These are phyloP conservation scores for Orchesellides sinensis DNA, from an alignment of 2,888 invertebrate species.

Conservation along the genomic window DNA sequence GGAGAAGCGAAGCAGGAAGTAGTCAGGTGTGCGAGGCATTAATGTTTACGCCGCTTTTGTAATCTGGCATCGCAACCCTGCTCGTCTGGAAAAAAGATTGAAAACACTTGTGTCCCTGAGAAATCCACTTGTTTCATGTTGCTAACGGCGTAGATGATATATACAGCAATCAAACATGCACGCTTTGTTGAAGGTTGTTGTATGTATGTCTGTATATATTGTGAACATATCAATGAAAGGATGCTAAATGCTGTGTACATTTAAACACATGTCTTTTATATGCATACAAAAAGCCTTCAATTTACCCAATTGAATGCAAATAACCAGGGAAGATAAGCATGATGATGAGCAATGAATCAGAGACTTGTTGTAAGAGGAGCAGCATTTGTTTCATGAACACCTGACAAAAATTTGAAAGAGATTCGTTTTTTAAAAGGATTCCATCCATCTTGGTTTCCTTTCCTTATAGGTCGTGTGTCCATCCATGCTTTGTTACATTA, in stretches of 20 bases:
- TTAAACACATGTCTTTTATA: not conserved
- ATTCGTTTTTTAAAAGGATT: conserved; percentile 52
- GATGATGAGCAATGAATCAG: conserved; percentile 38
- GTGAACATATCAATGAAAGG: too few species aligned
- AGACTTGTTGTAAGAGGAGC: conserved; percentile 8
- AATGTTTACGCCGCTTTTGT: conserved; percentile 16
- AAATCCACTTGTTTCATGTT: conserved; percentile 57
- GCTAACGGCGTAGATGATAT: conserved; percentile 28
- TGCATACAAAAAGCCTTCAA: not conserved
- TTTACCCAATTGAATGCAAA: conserved; percentile 40
- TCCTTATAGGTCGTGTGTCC: conserved; percentile 3
- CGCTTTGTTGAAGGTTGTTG: not conserved
- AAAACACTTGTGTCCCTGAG: conserved; percentile 64
- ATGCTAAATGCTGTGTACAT: too few species aligned
- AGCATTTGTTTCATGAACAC: conserved; percentile 49
- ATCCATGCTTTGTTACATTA: conserved; percentile 16
- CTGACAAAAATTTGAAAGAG: conserved; percentile 55
- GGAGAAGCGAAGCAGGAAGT: conserved; percentile 31
- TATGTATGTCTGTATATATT: not conserved
- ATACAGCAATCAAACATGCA: not conserved
- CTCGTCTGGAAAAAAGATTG: conserved; percentile 23
- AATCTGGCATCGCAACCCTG: conserved; percentile 44
- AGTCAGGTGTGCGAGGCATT: conserved; percentile 52
- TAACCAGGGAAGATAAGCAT: conserved; percentile 17
- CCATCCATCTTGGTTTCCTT: conserved; percentile 37